phyloP scores from a whole-genome alignment of 2,113 vertebrate species.

The Turnix velox region DNA sequence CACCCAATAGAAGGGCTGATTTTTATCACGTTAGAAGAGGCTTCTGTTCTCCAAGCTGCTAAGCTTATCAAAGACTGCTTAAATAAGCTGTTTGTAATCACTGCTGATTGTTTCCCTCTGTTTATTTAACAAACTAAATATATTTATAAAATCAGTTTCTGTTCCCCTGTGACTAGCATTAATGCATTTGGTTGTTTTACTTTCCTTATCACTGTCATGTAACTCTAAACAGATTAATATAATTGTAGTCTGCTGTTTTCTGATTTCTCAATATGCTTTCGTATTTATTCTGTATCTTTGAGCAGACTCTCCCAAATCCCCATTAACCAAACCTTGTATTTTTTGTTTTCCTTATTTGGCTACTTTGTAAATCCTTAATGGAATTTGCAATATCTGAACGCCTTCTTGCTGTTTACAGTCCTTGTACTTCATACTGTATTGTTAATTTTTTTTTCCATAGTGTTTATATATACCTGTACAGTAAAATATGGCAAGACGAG shows the following conservation, averaged over 20 bases:
- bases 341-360: not conserved
- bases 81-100: conserved; percentile 47
- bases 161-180: conserved; percentile 11
- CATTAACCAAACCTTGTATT: not conserved
- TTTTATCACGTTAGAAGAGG: not conserved
- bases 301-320: not conserved
- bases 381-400: not conserved
- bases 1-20: not conserved
- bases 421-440: not conserved
- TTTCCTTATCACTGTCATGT: not conserved
- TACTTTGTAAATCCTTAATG: not conserved
- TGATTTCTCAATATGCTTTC: not conserved
- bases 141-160: conserved; percentile 3
- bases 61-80: conserved; percentile 23
- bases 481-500: not conserved
- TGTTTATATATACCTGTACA: not conserved
- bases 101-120: conserved; percentile 27
- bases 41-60: not conserved
- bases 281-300: not conserved
- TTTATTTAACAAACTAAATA: conserved; percentile 27
- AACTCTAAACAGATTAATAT: not conserved
- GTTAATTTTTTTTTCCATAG: not conserved
- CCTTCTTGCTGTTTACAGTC: not conserved
- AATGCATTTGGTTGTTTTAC: conserved; percentile 17
- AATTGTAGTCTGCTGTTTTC: not conserved